Conservation (phyloP, 53 echinoderm and acorn worm genomes). For the Paelopatides confundens region DNA sequence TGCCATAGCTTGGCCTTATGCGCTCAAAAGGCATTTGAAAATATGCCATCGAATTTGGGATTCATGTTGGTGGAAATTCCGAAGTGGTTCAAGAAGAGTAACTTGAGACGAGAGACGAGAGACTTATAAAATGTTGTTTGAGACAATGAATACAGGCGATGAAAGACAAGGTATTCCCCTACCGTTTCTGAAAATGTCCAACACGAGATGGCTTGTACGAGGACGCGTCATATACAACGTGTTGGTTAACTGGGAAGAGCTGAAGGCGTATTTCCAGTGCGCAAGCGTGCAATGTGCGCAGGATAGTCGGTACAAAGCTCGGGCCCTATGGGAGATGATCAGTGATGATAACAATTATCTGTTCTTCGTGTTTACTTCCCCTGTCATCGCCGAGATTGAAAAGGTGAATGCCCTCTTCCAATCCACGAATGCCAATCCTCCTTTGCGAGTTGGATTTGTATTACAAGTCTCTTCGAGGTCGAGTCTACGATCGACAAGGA, state of each 20-base stretch:
- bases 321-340: background rate
- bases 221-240: background rate
- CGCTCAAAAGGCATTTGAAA: background rate
- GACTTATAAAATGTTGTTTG: background rate
- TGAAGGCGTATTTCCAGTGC: background rate
- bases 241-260: slow-evolving; percentile 2
- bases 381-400: background rate
- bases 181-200: background rate
- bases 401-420: slow-evolving; percentile 7
- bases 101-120: background rate
- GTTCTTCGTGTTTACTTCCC: background rate
- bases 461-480: slow-evolving; percentile 26
- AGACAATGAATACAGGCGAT: background rate
- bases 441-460: background rate
- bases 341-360: slow-evolving; percentile 2
- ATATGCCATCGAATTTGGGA: slow-evolving; percentile 13
- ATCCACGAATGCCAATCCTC: background rate
- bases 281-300: background rate
- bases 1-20: slow-evolving; percentile 8
- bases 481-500: no score
- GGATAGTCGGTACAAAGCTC: slow-evolving; percentile 7
- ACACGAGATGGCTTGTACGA: background rate
- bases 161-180: background rate
- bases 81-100: slow-evolving; percentile 6
- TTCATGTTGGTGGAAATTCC: background rate